Percentiles rank a stretch among this genome's conserved stretches.
These are phyloP conservation scores for Saccostrea echinata DNA, from an alignment of 1,140 invertebrate species.

Conservation along the genomic window DNA sequence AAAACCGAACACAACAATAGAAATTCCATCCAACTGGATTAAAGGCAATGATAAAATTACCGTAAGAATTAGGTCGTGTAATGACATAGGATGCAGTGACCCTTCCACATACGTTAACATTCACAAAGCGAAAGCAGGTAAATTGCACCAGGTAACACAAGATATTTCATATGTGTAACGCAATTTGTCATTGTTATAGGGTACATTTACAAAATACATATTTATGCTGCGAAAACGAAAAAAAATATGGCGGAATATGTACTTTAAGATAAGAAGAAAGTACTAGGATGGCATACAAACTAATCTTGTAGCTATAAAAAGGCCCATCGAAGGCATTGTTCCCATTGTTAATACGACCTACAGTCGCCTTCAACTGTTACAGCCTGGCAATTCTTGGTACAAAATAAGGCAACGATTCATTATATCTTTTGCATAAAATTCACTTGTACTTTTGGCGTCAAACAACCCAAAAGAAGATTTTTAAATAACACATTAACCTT, in stretches of 20 bases:
- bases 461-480: background rate
- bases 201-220: background rate
- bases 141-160: background rate
- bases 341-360: background rate
- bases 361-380: background rate
- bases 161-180: background rate
- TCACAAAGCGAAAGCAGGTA: background rate
- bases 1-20: background rate
- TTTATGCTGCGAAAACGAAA: background rate
- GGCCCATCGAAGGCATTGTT: background rate
- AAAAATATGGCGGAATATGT: background rate
- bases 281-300: background rate
- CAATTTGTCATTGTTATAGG: background rate
- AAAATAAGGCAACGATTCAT: constrained; percentile 2
- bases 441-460: constrained; percentile 27
- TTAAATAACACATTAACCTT: background rate
- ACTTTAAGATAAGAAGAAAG: background rate
- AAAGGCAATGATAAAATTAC: background rate
- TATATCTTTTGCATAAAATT: background rate
- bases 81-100: background rate
- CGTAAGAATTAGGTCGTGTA: constrained; percentile 5
- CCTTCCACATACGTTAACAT: background rate
- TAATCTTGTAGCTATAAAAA: background rate
- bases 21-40: background rate
- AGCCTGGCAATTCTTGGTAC: background rate